Base-by-base conservation (phyloP, 2,797 vertebrate genomes). In the Luscinia megarhynchos region DNA sequence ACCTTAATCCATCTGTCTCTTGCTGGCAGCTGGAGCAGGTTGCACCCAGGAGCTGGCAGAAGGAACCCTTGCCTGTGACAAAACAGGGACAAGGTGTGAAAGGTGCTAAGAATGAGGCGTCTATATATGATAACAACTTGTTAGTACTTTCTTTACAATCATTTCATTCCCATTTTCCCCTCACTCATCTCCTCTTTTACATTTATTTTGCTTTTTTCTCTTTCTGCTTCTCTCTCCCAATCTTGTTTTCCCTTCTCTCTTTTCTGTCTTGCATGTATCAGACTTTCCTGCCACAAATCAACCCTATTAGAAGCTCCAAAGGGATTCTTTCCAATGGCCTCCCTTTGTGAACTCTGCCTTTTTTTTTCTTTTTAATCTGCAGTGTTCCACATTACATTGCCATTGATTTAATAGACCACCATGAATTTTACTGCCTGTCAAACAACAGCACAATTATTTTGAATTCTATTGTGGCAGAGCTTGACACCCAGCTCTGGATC, bases 351-450 rank as follows among this genome's bases (percentile, higher is more conserved):
- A 89, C 89, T 79, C 88, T 66, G 87, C 7, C 43, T 84, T 85
- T 85, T 90, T 85, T 94, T 58, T 67, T 73, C 93, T 93, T 96
- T 96, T 95, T 95, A 95, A 92, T 92, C 83, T 96, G 83, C 90
- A 95, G 41, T 85, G 68, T 96, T 95, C 86, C 85, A 55, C 85
- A 91, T 96, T 97, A 96, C 94, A 95, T 66, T 89, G 83, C 76
- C 96, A 95, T 97, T 97, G 96, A 97, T 97, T 97, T 97, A 97
- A 94, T 92, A 90, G 89, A 76, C 75, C 83, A 79, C 87, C 89
- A 92, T 96, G 90, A 95, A 96, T 97, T 98, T 97, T 96, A 94
- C 93, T 96, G 66, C 93, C 94, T 97, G 93, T 96, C 96, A 97
- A 96, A 96, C 87, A 96, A 89, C 61, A 95, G 79, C 83, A 85